Evolutionary conservation across 2,888 invertebrate species (phyloP).

Genomic region (Mongoloraphidia duomilia): DNA sequence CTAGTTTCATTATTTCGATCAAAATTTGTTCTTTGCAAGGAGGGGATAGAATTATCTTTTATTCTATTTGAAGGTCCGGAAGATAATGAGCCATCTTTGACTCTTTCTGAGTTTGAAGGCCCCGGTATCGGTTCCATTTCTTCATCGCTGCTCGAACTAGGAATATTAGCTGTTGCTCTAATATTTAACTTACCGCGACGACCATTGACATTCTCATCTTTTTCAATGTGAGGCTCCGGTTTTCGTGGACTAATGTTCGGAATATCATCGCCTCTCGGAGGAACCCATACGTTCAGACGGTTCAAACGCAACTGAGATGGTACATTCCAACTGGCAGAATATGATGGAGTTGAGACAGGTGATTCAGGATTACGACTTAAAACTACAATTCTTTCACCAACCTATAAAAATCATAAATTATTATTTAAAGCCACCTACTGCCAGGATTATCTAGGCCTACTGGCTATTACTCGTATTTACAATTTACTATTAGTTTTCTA

Average conservation of each 20-base stretch:
- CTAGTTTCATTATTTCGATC: slow-evolving; percentile 9
- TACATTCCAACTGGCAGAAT: slow-evolving; percentile 32
- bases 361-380: slow-evolving; percentile 46
- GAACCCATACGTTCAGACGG: slow-evolving; percentile 33
- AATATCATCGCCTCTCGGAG: slow-evolving; percentile 28
- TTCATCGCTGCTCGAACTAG: slow-evolving; percentile 2
- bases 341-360: slow-evolving; percentile 38
- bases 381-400: slow-evolving; percentile 63
- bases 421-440: too few species aligned
- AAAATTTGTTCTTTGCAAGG: slow-evolving; percentile 18
- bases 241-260: slow-evolving; percentile 19
- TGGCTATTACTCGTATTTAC: neutral
- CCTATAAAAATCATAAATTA: slow-evolving; percentile 24
- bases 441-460: too few species aligned
- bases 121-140: slow-evolving; percentile 9
- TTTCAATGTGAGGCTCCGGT: slow-evolving; percentile 38
- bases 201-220: slow-evolving; percentile 62
- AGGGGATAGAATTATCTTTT: slow-evolving; percentile 1
- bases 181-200: slow-evolving; percentile 40
- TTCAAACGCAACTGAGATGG: slow-evolving; percentile 25
- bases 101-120: slow-evolving; percentile 8
- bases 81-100: neutral
- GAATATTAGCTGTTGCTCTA: slow-evolving; percentile 5
- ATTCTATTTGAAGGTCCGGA: neutral
- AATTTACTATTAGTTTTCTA: too few species aligned